phyloP scores from a whole-genome alignment of 2,888 invertebrate genomes.

The Choreutis nemorana region DNA sequence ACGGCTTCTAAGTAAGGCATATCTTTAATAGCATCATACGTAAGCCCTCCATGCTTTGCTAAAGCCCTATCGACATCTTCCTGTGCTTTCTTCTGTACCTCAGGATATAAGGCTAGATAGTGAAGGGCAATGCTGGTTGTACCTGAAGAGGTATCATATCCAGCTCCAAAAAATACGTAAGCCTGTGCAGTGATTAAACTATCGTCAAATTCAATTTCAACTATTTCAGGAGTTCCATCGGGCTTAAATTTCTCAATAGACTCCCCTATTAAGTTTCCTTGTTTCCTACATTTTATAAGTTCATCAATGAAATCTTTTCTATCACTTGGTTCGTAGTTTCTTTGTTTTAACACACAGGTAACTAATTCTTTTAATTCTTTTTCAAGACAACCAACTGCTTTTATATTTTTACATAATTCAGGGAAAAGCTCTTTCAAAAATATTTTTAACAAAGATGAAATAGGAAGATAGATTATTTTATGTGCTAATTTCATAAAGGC shows the following conservation, averaged over 20 bases:
- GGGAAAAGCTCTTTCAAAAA: constrained; percentile 42
- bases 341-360: constrained; percentile 28
- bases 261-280: too few species aligned
- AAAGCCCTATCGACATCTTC: too few species aligned
- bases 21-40: constrained; percentile 45
- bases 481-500: constrained; percentile 48
- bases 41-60: constrained; percentile 33
- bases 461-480: constrained; percentile 39
- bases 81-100: constrained; percentile 45
- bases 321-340: too few species aligned
- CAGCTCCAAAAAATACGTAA: too few species aligned
- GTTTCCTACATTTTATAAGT: too few species aligned
- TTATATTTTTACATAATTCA: too few species aligned
- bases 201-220: too few species aligned
- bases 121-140: constrained; percentile 56
- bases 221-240: too few species aligned
- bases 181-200: too few species aligned
- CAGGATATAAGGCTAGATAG: constrained; percentile 48
- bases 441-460: constrained; percentile 42
- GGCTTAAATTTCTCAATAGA: too few species aligned
- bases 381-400: constrained; percentile 28
- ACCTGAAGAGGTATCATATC: too few species aligned
- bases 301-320: too few species aligned
- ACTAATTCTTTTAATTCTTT: constrained; percentile 34
- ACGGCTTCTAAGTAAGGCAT: constrained; percentile 47